Evolutionary conservation across 2,888 invertebrate species (phyloP).

Genomic region (Thereva nobilitata): DNA sequence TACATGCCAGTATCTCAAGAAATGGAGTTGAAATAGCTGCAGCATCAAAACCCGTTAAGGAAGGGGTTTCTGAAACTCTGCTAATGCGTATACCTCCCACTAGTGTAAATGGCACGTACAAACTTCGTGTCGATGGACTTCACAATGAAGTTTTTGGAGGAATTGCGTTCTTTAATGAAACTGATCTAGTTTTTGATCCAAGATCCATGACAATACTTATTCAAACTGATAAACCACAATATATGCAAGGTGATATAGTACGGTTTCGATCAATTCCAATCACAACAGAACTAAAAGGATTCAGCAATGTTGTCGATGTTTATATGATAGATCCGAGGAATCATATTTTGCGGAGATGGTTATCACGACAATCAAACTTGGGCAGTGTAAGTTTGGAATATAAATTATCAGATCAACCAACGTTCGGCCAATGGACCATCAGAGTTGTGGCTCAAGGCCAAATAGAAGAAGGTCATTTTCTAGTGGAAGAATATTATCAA

Average conservation of each 20-base stretch:
- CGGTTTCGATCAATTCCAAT: conserved; percentile 91
- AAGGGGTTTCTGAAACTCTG: conserved; percentile 86
- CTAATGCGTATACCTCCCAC: conserved; percentile 87
- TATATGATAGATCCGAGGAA: conserved; percentile 88
- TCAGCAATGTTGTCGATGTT: conserved; percentile 88
- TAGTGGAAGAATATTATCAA: conserved; percentile 94
- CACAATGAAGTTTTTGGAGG: conserved; percentile 74
- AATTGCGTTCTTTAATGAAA: conserved; percentile 87
- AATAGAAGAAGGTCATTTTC: conserved; percentile 80
- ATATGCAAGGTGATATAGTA: conserved; percentile 90
- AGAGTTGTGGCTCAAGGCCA: conserved; percentile 87
- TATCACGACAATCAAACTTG: conserved; percentile 88
- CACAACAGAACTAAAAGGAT: conserved; percentile 87
- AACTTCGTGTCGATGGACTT: conserved; percentile 79
- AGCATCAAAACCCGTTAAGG: conserved; percentile 78
- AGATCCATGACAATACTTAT: conserved; percentile 95
- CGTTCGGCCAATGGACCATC: conserved; percentile 91
- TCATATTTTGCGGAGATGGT: conserved; percentile 88
- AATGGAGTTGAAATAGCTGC: conserved; percentile 89
- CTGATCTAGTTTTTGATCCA: conserved; percentile 79
- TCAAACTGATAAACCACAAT: conserved; percentile 92
- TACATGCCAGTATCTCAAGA: conserved; percentile 85
- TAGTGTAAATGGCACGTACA: conserved; percentile 81
- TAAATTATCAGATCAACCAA: conserved; percentile 87
- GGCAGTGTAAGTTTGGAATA: conserved; percentile 93